phyloP scores from a whole-genome alignment of 2,113 vertebrate species.

The Esox niger region DNA sequence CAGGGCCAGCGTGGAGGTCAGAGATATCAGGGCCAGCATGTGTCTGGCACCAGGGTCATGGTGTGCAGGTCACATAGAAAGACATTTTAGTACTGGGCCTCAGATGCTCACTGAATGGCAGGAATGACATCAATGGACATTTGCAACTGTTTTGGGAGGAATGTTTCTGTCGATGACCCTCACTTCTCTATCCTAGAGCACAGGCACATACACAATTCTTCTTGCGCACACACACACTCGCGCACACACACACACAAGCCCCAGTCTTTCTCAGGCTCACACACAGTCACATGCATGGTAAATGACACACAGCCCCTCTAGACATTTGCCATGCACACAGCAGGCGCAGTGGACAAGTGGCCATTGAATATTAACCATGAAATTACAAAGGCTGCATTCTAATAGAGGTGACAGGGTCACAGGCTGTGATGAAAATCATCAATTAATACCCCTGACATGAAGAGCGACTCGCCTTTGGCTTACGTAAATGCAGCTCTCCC shows the following conservation, averaged over 20 bases:
- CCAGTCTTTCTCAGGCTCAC: conserved; percentile 1
- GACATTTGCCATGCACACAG: conserved; percentile 70
- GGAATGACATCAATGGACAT: conserved; percentile 58
- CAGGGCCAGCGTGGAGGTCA: conserved; percentile 6
- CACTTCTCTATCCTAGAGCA: conserved; percentile 34
- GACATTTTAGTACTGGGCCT: conserved; percentile 47
- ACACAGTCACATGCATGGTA: conserved; percentile 48
- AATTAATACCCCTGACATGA: conserved; percentile 79
- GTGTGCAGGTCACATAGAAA: conserved; percentile 52
- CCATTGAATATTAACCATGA: conserved; percentile 83
- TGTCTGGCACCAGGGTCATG: background rate
- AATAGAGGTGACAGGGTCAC: conserved; percentile 78
- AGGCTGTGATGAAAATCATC: conserved; percentile 78
- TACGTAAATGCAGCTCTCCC: conserved; percentile 48
- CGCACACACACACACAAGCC: conserved; percentile 21
- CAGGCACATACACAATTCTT: conserved; percentile 19
- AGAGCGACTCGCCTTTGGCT: conserved; percentile 69
- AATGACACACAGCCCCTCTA: conserved; percentile 49
- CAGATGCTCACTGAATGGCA: conserved; percentile 46
- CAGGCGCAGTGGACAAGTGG: conserved; percentile 72
- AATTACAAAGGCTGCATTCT: conserved; percentile 82
- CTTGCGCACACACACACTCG: conserved; percentile 1
- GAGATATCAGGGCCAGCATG: conserved; percentile 10
- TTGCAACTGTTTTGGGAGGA: conserved; percentile 64
- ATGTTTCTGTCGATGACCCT: conserved; percentile 37